A percentile compares a stretch with the other conserved stretches of the same genome.
phyloP scores from a whole-genome alignment of 2,888 invertebrate genomes.

The Rhodophaea formosa region DNA sequence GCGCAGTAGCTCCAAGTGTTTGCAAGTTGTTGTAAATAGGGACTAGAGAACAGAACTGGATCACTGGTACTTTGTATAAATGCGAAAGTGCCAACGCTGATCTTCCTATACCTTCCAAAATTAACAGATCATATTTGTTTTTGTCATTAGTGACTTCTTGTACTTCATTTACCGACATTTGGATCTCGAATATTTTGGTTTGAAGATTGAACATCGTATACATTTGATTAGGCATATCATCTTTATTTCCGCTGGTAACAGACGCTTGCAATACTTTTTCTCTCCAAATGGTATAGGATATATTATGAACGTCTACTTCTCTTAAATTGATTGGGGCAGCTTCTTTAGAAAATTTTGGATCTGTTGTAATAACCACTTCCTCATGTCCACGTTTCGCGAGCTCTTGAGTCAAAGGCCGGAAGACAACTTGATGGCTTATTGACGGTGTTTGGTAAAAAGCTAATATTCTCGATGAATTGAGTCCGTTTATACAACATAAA shows the following conservation, averaged over 20 bases:
- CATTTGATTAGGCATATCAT: neutral
- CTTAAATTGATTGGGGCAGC: conserved; percentile 43
- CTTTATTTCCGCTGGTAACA: conserved; percentile 9
- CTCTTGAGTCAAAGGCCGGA: conserved; percentile 44
- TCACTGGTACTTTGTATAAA: conserved; percentile 35
- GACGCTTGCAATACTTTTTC: conserved; percentile 23
- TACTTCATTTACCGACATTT: neutral
- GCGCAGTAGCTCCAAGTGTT: conserved; percentile 36
- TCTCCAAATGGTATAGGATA: conserved; percentile 44
- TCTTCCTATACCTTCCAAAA: conserved; percentile 30
- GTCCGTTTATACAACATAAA: neutral
- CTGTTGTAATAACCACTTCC: conserved; percentile 48
- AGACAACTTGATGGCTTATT: conserved; percentile 56
- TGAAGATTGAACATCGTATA: neutral
- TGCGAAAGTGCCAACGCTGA: conserved; percentile 30
- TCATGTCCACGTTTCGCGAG: conserved; percentile 56
- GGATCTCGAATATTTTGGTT: neutral
- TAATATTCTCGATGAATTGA: conserved; percentile 45
- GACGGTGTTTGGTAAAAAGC: conserved; percentile 49
- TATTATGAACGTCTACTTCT: conserved; percentile 49
- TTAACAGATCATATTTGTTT: conserved; percentile 27
- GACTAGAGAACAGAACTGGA: conserved; percentile 41
- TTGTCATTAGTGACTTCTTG: neutral
- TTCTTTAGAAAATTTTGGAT: conserved; percentile 44
- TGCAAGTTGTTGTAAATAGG: conserved; percentile 28